A percentile compares a stretch with the other conserved stretches of the same genome.
Conservation (phyloP, 2,797 vertebrate genomes). For the Serranus cabrilla region DNA sequence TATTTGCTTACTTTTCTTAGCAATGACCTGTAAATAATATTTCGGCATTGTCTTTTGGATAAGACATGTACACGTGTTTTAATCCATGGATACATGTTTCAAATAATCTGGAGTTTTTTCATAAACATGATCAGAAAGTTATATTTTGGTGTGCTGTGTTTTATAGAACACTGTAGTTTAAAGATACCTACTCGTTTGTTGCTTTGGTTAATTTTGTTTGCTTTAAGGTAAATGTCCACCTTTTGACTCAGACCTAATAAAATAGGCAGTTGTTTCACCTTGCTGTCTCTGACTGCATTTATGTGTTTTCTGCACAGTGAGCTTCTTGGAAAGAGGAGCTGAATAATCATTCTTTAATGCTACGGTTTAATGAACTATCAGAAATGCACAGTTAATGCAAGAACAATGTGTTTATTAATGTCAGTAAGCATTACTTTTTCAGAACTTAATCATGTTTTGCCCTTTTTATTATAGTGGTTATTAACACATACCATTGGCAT, state of each 20-base stretch:
- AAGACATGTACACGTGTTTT: slow-evolving; percentile 53
- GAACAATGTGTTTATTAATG: too few relatives aligned
- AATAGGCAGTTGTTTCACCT: slow-evolving; percentile 70
- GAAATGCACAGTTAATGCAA: too few relatives aligned
- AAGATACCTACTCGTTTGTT: slow-evolving; percentile 68
- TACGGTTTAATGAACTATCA: too few relatives aligned
- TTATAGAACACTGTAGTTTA: slow-evolving; percentile 83
- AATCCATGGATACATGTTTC: slow-evolving; percentile 67
- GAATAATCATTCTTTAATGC: too few relatives aligned
- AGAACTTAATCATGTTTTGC: too few relatives aligned
- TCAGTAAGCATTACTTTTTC: too few relatives aligned
- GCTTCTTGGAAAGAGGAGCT: too few relatives aligned
- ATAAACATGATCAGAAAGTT: slow-evolving; percentile 80
- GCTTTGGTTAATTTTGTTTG: slow-evolving; percentile 76
- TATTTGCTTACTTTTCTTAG: slow-evolving; percentile 76
- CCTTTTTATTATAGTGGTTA: too few relatives aligned
- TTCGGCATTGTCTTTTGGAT: slow-evolving; percentile 69
- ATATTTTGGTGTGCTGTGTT: slow-evolving; percentile 88
- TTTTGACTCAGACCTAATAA: slow-evolving; percentile 82
- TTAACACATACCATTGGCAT: too few relatives aligned
- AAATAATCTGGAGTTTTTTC: slow-evolving; percentile 72
- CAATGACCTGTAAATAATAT: slow-evolving; percentile 74
- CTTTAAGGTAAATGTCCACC: slow-evolving; percentile 77
- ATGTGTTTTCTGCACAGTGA: not conserved
- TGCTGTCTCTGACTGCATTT: slow-evolving; percentile 4